Evolutionary conservation across 1,140 invertebrate species (phyloP).

Genomic region (Lucilia cuprina): DNA sequence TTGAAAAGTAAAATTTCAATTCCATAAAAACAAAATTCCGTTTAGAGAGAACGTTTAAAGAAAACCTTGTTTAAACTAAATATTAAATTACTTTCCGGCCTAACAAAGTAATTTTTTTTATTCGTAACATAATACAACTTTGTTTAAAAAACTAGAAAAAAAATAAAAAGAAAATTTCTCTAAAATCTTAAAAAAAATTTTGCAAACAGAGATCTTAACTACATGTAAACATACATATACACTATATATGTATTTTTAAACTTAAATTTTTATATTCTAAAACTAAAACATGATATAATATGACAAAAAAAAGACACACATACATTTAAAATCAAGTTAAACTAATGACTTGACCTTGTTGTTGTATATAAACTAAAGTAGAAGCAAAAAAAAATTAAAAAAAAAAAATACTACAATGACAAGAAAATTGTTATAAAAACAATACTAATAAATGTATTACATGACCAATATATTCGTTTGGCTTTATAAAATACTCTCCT

Average conservation of each 20-base stretch:
- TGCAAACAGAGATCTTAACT: too few species aligned
- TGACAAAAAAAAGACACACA: background rate
- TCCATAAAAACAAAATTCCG: too few species aligned
- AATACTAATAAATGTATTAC: background rate
- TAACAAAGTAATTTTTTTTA: too few species aligned
- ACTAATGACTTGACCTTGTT: conserved; percentile 33
- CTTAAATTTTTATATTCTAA: too few species aligned
- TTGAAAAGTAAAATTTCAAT: too few species aligned
- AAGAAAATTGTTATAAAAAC: conserved; percentile 17
- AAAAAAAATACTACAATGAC: conserved; percentile 1
- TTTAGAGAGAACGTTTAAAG: background rate
- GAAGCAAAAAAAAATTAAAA: background rate
- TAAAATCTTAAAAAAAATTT: too few species aligned
- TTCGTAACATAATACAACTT: too few species aligned
- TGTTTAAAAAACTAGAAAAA: too few species aligned
- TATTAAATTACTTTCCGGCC: background rate
- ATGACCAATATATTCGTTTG: background rate
- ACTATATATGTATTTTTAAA: too few species aligned
- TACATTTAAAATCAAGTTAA: conserved; percentile 11
- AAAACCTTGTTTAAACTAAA: background rate
- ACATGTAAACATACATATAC: too few species aligned
- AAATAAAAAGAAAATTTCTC: too few species aligned
- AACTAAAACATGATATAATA: background rate
- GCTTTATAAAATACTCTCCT: too few species aligned
- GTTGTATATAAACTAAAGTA: background rate